Conservation (phyloP, 2,113 vertebrate genomes). For the Zootoca vivipara region DNA sequence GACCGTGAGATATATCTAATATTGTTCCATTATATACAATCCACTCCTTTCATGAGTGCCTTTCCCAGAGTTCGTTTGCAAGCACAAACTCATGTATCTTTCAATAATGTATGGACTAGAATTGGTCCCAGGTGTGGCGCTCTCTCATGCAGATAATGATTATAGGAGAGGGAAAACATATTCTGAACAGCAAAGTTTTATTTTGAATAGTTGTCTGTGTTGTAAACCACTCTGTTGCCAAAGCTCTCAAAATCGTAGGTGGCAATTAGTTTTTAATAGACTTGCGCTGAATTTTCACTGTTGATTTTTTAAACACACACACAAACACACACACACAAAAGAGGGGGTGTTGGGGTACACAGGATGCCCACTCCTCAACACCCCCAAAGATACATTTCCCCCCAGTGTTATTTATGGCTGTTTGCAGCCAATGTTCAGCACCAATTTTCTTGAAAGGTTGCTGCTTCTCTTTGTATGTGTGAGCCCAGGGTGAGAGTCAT, state of each 20-base stretch:
- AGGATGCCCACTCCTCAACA: neutral
- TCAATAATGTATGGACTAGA: conserved; percentile 51
- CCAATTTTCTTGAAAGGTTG: neutral
- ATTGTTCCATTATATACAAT: conserved; percentile 17
- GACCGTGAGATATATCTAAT: conserved; percentile 31
- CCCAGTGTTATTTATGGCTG: neutral
- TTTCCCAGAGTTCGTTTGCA: conserved; percentile 59
- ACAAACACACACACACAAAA: neutral
- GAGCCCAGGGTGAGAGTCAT: neutral
- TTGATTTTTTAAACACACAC: neutral
- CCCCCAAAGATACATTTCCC: neutral
- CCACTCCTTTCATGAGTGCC: conserved; percentile 40
- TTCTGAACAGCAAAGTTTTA: conserved; percentile 38
- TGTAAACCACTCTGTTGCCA: conserved; percentile 6
- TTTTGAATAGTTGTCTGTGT: conserved; percentile 27
- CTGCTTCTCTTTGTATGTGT: neutral
- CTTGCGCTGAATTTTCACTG: neutral
- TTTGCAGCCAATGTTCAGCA: neutral
- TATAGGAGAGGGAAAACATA: conserved; percentile 29
- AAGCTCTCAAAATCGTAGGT: neutral
- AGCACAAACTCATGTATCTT: conserved; percentile 52
- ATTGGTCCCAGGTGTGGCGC: conserved; percentile 60
- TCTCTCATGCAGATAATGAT: conserved; percentile 30
- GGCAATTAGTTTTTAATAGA: conserved; percentile 6
- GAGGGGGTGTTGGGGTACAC: neutral